Evolutionary conservation across 2,888 invertebrate species (phyloP), one percentile per base, ranked within the genome.

Genomic region (Adela reaumurella): DNA sequence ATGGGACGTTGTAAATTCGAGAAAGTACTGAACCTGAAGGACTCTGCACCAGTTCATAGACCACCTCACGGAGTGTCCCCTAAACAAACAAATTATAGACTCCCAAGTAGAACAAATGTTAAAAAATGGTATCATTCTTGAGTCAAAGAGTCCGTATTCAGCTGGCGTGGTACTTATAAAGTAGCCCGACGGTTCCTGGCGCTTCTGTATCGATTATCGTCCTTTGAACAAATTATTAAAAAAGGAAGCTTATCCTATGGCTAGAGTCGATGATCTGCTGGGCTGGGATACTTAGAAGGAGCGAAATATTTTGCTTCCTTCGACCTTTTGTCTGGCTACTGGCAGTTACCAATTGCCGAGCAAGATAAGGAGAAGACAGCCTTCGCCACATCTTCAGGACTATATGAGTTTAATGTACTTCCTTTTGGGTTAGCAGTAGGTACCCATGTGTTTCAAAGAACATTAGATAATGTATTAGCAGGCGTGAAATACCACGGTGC

Each of bases 221-320:
- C 48, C 51, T 6, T 20, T 58, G 6, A 57, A 59, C 19, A 14
- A 53, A 0, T 46, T 56, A 8, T 56, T 56, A 3, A 49, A 42
- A 11, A 49, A 53, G 6, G 56, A 58, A 29, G 50, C 47, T 11
- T 63, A 62, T 28, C 60, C 59, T 5, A 46, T 62, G 5, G 62
- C 64, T 5, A 49, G 59, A 19, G 58, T 64, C 47, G 62, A 63
- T 46, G 61, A 63, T 44, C 46, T 59, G 42, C 45, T 64, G n/a
- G 35, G 11, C 14, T 35, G 35, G n/a, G n/a, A n/a, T n/a, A n/a
- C 14, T 35, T 35, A 14, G 35, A 35, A 11, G 35, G 35, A 8
- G 35, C 35, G 6, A 59, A 61, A 42, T 56, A 48, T 45, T 57
- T 58, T 56, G 51, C 61, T 4, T 61, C 59, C 3, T 47, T 65